These are phyloP conservation scores for Miniopterus natalensis DNA, from an alignment of 2,113 vertebrate genomes.

Conservation along the genomic window DNA sequence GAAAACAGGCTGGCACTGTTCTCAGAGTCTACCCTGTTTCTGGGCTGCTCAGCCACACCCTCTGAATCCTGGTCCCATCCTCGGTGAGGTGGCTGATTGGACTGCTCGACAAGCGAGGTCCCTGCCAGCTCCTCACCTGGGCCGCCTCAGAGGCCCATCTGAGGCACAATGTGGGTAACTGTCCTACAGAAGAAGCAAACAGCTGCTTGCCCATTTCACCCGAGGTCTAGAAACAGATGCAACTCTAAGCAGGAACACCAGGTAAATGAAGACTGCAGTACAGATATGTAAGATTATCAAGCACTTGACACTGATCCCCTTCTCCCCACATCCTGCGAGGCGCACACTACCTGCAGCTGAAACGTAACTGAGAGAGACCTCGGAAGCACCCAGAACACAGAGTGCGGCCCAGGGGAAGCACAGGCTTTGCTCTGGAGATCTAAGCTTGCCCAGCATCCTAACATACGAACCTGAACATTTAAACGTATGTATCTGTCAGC, in stretches of 20 bases:
- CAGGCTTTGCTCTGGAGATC: background rate
- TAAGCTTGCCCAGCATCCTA: background rate
- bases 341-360: constrained; percentile 48
- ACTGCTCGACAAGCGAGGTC: background rate
- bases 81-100: background rate
- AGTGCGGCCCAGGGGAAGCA: background rate
- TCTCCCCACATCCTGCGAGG: background rate
- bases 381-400: background rate
- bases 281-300: constrained; percentile 68
- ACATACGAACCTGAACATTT: background rate
- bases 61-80: background rate
- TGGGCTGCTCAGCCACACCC: background rate
- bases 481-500: background rate
- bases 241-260: constrained; percentile 25
- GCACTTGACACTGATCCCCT: constrained; percentile 40
- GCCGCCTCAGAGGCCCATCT: background rate
- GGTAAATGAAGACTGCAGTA: background rate
- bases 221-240: background rate
- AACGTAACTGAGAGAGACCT: background rate
- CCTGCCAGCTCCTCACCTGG: background rate
- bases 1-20: background rate
- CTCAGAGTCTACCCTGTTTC: background rate
- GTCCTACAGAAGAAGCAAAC: background rate
- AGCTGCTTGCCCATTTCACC: background rate
- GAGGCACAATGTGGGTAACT: background rate